Conservation (phyloP, 2,888 invertebrate species). For the Caradrina clavipalpis region DNA sequence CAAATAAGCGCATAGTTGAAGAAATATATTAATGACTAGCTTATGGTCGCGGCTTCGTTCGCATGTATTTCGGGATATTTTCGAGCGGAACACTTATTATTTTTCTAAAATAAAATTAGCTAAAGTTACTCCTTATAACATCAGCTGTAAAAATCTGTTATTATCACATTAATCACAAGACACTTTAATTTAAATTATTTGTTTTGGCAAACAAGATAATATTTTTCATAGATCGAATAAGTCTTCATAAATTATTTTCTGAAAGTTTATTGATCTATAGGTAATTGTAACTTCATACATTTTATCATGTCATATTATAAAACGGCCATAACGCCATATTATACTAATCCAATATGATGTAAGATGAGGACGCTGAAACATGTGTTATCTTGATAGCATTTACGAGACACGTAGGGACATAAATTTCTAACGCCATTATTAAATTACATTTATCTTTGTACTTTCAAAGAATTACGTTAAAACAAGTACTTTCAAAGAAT, state of each 20-base stretch:
- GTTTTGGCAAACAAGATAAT: no score
- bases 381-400: constrained; percentile 22
- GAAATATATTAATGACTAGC: neutral
- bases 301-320: neutral
- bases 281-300: neutral
- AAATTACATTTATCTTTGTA: constrained; percentile 34
- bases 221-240: no score
- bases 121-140: no score
- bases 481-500: constrained; percentile 34
- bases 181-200: no score
- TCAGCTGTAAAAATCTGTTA: no score
- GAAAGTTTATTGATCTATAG: no score
- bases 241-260: no score
- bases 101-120: no score
- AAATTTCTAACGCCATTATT: constrained; percentile 39
- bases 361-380: constrained; percentile 5
- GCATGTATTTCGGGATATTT: no score
- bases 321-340: neutral
- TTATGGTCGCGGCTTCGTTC: no score
- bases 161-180: no score
- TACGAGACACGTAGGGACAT: constrained; percentile 34
- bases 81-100: no score
- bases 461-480: constrained; percentile 37
- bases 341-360: constrained; percentile 3
- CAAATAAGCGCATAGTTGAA: neutral